A percentile compares a stretch with the other conserved stretches of the same genome.
These are phyloP conservation scores for Marasmarcha lunaedactyla DNA, from an alignment of 2,888 invertebrate genomes.

Conservation along the genomic window DNA sequence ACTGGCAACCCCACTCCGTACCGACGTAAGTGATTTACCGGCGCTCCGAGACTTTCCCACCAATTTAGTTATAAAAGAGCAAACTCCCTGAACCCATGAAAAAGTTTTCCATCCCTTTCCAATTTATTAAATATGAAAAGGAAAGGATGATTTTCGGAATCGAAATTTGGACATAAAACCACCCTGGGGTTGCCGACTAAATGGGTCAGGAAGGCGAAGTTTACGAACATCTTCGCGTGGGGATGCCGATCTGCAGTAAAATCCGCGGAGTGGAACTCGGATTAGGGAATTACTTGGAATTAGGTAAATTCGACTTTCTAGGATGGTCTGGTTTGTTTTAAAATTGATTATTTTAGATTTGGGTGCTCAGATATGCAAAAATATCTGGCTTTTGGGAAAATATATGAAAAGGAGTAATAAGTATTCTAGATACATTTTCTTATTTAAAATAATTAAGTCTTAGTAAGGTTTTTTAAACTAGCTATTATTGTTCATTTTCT, in stretches of 20 bases:
- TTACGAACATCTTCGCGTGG: constrained; percentile 50
- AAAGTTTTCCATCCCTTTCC: constrained; percentile 29
- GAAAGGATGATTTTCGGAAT: constrained; percentile 38
- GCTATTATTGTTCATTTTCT: too few relatives aligned
- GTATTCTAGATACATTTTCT: too few relatives aligned
- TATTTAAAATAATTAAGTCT: too few relatives aligned
- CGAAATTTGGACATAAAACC: constrained; percentile 45
- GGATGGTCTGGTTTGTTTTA: too few relatives aligned
- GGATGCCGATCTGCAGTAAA: constrained; percentile 51
- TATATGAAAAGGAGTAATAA: too few relatives aligned
- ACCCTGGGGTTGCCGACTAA: constrained; percentile 54
- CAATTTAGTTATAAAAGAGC: constrained; percentile 21
- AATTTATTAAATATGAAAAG: constrained; percentile 24
- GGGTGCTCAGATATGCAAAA: too few relatives aligned
- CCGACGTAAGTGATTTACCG: constrained; percentile 62
- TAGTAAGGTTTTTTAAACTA: too few relatives aligned
- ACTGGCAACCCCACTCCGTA: constrained; percentile 30
- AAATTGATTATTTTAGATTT: too few relatives aligned
- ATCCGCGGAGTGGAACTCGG: constrained; percentile 36
- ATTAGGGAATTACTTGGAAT: constrained; percentile 50
- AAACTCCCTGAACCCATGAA: constrained; percentile 25
- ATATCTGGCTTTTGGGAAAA: too few relatives aligned
- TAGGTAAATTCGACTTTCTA: not conserved
- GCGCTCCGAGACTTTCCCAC: constrained; percentile 32
- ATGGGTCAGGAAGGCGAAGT: constrained; percentile 69